Evolutionary conservation across 2,113 vertebrate species (phyloP).

Genomic region (Nicator chloris): DNA sequence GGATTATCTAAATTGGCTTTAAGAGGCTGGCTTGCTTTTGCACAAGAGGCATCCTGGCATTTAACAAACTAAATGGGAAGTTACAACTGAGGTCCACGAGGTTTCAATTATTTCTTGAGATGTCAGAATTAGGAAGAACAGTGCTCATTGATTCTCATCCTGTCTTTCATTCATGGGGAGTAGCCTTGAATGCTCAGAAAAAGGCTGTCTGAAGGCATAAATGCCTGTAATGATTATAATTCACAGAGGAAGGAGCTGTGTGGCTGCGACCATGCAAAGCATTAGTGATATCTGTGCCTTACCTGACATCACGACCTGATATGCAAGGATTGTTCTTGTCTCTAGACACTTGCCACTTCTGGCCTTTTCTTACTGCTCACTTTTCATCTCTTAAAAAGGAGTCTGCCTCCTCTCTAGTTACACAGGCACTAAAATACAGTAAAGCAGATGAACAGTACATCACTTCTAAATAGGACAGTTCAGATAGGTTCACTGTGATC

Average conservation of each 20-base stretch:
- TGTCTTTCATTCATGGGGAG: not conserved
- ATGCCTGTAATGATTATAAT: not conserved
- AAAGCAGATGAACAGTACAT: not conserved
- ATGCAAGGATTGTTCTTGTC: not conserved
- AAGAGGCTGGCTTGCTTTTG: not conserved
- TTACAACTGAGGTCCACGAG: not conserved
- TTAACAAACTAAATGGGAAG: not conserved
- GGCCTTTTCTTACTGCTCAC: not conserved
- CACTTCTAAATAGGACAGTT: not conserved
- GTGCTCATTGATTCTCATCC: not conserved
- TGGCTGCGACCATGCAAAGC: not conserved
- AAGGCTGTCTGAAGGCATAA: not conserved
- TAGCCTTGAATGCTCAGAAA: not conserved
- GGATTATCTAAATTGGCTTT: slow-evolving; percentile 24
- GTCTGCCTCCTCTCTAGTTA: not conserved
- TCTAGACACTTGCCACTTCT: not conserved
- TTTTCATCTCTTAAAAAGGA: not conserved
- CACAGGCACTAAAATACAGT: not conserved
- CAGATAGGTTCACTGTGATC: not conserved
- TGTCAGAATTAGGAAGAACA: not conserved
- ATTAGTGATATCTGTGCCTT: not conserved
- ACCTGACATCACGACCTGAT: not conserved
- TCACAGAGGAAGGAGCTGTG: not conserved
- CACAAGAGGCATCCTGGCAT: not conserved
- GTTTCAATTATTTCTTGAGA: not conserved